Evolutionary conservation across 2,888 invertebrate genomes (phyloP).

Genomic region (Ectemnius continuus): DNA sequence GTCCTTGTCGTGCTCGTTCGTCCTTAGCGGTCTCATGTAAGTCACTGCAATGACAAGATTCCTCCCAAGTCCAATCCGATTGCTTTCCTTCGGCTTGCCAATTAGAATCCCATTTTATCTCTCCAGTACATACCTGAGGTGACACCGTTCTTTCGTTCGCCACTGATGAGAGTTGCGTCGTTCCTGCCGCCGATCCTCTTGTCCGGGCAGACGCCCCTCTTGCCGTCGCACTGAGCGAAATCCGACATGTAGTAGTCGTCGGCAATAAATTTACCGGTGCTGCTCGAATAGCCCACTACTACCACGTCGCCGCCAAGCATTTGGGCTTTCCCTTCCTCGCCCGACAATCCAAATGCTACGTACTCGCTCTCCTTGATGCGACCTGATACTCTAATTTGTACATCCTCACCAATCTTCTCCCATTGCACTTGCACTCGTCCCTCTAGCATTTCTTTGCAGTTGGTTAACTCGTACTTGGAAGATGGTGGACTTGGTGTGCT

Average conservation of each 20-base stretch:
- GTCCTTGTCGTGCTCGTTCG: slow-evolving; percentile 86
- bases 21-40: slow-evolving; percentile 88
- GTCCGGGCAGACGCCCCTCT: slow-evolving; percentile 92
- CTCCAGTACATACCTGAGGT: slow-evolving; percentile 80
- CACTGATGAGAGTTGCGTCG: slow-evolving; percentile 87
- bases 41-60: slow-evolving; percentile 79
- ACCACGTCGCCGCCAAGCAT: slow-evolving; percentile 92
- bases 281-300: slow-evolving; percentile 86
- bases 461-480: slow-evolving; percentile 79
- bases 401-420: slow-evolving; percentile 87
- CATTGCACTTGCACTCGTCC: slow-evolving; percentile 92
- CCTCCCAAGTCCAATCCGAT: not conserved
- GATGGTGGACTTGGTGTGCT: slow-evolving; percentile 83
- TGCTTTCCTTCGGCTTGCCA: not conserved
- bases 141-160: slow-evolving; percentile 87
- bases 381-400: slow-evolving; percentile 89
- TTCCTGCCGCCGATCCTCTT: slow-evolving; percentile 88
- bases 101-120: not conserved
- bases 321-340: slow-evolving; percentile 85
- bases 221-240: slow-evolving; percentile 89
- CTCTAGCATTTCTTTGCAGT: slow-evolving; percentile 91
- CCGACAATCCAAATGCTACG: slow-evolving; percentile 92
- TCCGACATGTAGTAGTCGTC: slow-evolving; percentile 92
- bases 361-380: slow-evolving; percentile 90
- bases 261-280: slow-evolving; percentile 83